Evolutionary conservation across 2,113 vertebrate genomes (phyloP), one percentile per base, ranked within the genome.

Genomic region (Sclerurus mexicanus): DNA sequence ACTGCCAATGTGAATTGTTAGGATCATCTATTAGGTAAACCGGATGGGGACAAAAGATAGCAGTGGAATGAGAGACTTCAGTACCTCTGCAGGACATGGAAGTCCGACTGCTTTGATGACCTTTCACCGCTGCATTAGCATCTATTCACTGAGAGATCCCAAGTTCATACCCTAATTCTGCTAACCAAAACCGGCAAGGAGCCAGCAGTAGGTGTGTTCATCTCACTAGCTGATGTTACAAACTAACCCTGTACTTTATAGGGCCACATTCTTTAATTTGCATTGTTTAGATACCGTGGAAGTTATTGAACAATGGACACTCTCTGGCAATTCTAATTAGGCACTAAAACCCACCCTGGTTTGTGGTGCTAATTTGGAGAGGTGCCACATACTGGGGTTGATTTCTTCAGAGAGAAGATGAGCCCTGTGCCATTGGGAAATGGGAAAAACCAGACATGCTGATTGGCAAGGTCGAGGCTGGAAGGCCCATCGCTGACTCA

Each of bases 11-110:
- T 97, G 97, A 98, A 98, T 99, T 98, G 98, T 98, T 97, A 96
- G 97, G 95, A 98, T 98, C 99, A 99, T 99, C 98, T 98, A 97
- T 99, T 99, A 99, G 99, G 98, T 96, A 97, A 98, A 97, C 95
- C 85, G 96, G 97, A 98, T 97, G 96, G 98, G 98, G 98, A 98
- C 97, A 96, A 95, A 96, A 98, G 97, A 93, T 93, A 97, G 95
- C 25, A 52, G 73, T 47, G 92, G 95, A 90, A 85, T 62, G 82
- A 66, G 91, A 93, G 84, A 10, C 95, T 64, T 83, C 28, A 58
- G 90, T 69, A 75, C 71, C 82, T 93, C 88, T 49, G 30, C 76
- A 69, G 87, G 88, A 68, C 68, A 24, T 72, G 6, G 8, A 42
- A 94, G 82, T 42, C 44, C 15, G 37, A 7, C 85, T 87, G 94